Evolutionary conservation across 2,888 invertebrate genomes (phyloP).

Genomic region (Ectemnius continuus): DNA sequence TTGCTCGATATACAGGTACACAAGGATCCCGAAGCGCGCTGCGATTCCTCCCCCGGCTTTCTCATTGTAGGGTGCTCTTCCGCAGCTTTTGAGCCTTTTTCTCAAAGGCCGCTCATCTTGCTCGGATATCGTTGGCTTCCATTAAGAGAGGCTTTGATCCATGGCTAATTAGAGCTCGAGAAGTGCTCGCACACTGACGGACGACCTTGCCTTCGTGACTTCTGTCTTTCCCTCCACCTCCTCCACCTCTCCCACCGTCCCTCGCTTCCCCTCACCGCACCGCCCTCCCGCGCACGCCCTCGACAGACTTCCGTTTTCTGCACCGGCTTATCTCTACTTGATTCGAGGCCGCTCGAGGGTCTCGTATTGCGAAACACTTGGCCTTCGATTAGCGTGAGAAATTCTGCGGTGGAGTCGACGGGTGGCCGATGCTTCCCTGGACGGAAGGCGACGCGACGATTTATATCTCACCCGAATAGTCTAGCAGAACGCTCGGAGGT

Average conservation of each 20-base stretch:
- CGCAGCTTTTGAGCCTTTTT: conserved; percentile 40
- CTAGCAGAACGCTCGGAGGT: conserved; percentile 31
- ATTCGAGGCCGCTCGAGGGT: not conserved
- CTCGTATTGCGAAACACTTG: not conserved
- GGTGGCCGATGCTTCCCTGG: conserved; percentile 8
- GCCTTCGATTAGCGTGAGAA: conserved; percentile 37
- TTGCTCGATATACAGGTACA: no score
- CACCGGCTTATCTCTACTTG: not conserved
- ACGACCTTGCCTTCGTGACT: conserved; percentile 26
- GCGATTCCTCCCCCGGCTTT: not conserved
- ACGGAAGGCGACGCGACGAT: conserved; percentile 39
- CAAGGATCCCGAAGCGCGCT: not conserved
- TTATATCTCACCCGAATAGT: conserved; percentile 47
- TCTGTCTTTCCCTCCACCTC: not conserved
- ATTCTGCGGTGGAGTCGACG: conserved; percentile 16
- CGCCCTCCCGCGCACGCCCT: no score
- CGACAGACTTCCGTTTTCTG: not conserved
- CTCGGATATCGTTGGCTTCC: conserved; percentile 52
- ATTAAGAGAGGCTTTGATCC: conserved; percentile 63
- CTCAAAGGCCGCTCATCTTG: conserved; percentile 32
- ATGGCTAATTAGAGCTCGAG: conserved; percentile 58
- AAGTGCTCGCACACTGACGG: conserved; percentile 26
- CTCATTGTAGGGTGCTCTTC: not conserved
- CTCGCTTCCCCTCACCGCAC: not conserved
- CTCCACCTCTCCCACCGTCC: not conserved